Conservation (phyloP, 2,888 invertebrate species). For the Ochlodes sylvanus region DNA sequence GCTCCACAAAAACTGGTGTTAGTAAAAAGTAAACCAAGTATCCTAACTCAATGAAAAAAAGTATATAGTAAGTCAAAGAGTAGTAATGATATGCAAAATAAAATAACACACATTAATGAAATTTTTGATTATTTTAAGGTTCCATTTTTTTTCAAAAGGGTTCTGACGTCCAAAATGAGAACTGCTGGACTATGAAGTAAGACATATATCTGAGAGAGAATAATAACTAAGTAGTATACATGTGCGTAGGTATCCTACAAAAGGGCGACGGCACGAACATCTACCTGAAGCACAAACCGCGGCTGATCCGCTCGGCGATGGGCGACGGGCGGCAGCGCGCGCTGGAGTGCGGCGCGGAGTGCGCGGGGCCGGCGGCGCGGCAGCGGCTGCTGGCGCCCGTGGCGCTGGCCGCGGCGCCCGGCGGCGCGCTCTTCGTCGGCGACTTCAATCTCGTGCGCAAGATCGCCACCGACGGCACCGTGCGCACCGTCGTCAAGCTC, state of each 20-base stretch:
- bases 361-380: conserved; percentile 91
- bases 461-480: conserved; percentile 93
- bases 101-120: no score
- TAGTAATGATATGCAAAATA: no score
- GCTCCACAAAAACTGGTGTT: no score
- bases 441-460: conserved; percentile 97
- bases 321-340: conserved; percentile 96
- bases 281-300: conserved; percentile 96
- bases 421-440: conserved; percentile 97
- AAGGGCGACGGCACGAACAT: conserved; percentile 99
- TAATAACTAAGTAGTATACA: no score
- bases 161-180: no score
- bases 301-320: conserved; percentile 95
- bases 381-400: conserved; percentile 96
- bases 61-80: no score
- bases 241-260: conserved; percentile 92
- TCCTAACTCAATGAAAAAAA: no score
- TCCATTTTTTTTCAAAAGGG: no score
- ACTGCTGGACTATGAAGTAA: no score
- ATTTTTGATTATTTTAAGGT: no score
- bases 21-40: no score
- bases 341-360: conserved; percentile 90
- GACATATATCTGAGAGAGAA: no score
- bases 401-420: conserved; percentile 95
- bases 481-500: conserved; percentile 91